Base-by-base conservation (phyloP, 2,888 invertebrate genomes). In the Steromphala cineraria region DNA sequence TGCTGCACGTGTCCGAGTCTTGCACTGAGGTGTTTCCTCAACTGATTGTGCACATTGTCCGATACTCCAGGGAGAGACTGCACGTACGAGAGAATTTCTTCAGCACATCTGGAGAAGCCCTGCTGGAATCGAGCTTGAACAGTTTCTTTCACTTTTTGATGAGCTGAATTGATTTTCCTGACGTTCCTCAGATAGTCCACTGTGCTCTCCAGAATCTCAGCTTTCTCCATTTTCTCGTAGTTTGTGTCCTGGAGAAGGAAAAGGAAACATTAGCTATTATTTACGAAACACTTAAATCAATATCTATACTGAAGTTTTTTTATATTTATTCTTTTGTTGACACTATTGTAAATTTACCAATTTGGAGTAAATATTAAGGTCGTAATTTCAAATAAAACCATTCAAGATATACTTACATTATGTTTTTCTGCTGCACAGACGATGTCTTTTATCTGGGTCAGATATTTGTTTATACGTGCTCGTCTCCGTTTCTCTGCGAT, bases 151-250 rank as follows among this genome's bases (percentile, higher is more conserved):
- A 40, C 40, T 28, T 71, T 19, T 40, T 71, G 36, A 19, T 36
- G 71, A 31, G 71, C 19, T 36, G 36, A n/a, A 40, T 31, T 71
- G 71, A 71, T 71, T 36, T 71, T 71, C 71, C 71, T 71, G n/a
- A 71, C 71, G 19, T 71, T 71, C 71, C 71, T 82, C 46, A 82
- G 76, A 28, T 80, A 80, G 52, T 82, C 80, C 53, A 82, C 40
- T 1, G 80, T 82, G 21, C 75, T 80, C 53, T 82, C 82, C 53
- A 82, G 52, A 24, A 82, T 82, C 71, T 82, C 82, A n/a, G 82
- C 82, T 55, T 82, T 82, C 77, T 82, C 82, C 80, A 82, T 82
- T 52, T 82, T 82, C 24, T 82, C 82, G 3, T 79, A 28, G 53
- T 82, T 80, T 53, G 80, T 53, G 21, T 82, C 82, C 82, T 82